Evolutionary conservation across 2,113 vertebrate species (phyloP), one percentile per base, ranked within the genome.

Genomic region (Triplophysa tibetana): DNA sequence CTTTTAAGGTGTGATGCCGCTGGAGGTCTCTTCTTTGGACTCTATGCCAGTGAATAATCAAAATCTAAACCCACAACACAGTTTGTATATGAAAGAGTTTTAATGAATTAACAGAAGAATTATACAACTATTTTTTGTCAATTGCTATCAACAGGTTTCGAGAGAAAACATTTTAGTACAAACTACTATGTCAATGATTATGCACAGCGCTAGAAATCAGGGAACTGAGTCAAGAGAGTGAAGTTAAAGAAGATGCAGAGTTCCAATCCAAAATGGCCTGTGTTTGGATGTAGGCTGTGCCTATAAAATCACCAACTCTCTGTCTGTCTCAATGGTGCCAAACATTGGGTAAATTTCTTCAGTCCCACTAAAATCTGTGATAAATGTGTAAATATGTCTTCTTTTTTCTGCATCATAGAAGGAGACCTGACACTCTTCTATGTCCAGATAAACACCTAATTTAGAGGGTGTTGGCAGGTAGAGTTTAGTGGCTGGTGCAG

Each of bases 321-420:
- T 84, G 26, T 75, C 72, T 60, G 84, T 86, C 68, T 86, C 87
- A 58, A 82, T n/a, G 1, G 85, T 84, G 10, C 85, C 84, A 75
- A 89, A 86, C 43, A 85, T 38, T 6, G 86, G 86, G 58, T 84
- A 85, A 43, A 87, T 67, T 21, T 72, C 85, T 78, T 64, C 85
- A 61, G n/a, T 29, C 16, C 21, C 12, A 14, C 17, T 41, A 23
- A 86, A 83, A 12, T 73, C 72, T 41, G 64, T 60, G 14, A 70
- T 56, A 70, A 88, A 88, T 1, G 85, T 83, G 75, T 83, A 86
- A 66, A 87, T 87, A 33, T 75, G 74, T 33, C 23, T 61, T n/a
- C 67, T 80, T 24, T 70, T 80, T n/a, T 9, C 23, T 17, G 45
- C 70, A 78, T 87, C 83, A 77, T 84, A 87, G 68, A 89, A 89